A percentile compares a stretch with the other conserved stretches of the same genome.
Conservation (phyloP, 2,888 invertebrate species). For the Malachius bipustulatus region DNA sequence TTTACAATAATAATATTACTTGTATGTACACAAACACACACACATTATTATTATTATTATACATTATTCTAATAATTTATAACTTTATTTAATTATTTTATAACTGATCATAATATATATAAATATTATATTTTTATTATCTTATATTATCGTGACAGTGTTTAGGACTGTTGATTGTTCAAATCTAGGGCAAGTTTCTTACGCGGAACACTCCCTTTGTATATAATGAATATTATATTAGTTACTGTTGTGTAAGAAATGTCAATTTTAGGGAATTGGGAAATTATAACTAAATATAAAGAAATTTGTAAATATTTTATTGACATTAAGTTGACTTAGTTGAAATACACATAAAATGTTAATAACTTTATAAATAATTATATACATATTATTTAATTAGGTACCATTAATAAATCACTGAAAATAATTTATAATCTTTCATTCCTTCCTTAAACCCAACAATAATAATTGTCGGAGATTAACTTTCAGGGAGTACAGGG, state of each 20-base stretch:
- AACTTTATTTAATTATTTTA: too few relatives aligned
- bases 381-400: constrained; percentile 37
- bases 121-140: too few relatives aligned
- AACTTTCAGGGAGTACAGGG: too few relatives aligned
- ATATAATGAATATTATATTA: constrained; percentile 24
- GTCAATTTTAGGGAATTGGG: constrained; percentile 62
- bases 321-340: constrained; percentile 44
- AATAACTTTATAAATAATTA: constrained; percentile 41
- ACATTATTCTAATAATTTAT: too few relatives aligned
- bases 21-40: too few relatives aligned
- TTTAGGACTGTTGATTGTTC: constrained; percentile 34
- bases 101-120: too few relatives aligned
- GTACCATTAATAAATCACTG: constrained; percentile 39
- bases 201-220: constrained; percentile 16
- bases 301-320: constrained; percentile 45
- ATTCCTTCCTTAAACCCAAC: too few relatives aligned
- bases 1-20: too few relatives aligned
- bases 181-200: constrained; percentile 18
- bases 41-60: too few relatives aligned
- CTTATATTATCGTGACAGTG: too few relatives aligned
- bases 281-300: constrained; percentile 39
- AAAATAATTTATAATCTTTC: too few relatives aligned
- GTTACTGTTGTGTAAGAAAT: constrained; percentile 51
- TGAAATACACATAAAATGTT: constrained; percentile 39
- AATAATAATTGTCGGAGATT: too few relatives aligned